phyloP scores from a whole-genome alignment of 2,113 vertebrate species.

The Eretmochelys imbricata region DNA sequence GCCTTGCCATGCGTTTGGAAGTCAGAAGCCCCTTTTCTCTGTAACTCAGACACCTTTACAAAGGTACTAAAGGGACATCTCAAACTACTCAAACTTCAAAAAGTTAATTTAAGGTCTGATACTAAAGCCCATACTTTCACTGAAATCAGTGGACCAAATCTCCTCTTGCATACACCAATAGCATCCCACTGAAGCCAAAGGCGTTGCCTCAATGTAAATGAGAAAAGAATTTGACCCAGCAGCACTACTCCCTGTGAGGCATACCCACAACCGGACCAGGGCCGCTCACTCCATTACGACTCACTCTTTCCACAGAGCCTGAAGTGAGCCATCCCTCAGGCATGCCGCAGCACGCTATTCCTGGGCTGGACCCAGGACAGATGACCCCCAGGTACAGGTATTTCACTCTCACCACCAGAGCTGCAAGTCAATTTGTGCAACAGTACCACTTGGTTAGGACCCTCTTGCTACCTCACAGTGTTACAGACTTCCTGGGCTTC shows the following conservation, averaged over 20 bases:
- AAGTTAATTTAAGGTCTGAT: constrained; percentile 54
- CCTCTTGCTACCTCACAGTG: background rate
- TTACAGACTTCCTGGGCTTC: background rate
- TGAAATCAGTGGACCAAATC: constrained; percentile 59
- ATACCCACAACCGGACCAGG: background rate
- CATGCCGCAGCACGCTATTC: no score
- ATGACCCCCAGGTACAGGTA: background rate
- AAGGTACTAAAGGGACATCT: background rate
- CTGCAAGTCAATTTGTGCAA: background rate
- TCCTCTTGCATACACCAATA: constrained; percentile 37
- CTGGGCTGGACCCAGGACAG: background rate
- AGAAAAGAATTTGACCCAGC: constrained; percentile 13
- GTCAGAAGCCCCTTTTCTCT: background rate
- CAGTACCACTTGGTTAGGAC: background rate
- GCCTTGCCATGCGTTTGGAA: background rate
- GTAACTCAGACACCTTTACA: background rate
- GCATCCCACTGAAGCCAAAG: constrained; percentile 50
- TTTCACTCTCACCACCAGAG: background rate
- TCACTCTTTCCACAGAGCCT: background rate
- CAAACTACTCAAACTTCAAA: constrained; percentile 20
- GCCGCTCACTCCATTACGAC: background rate
- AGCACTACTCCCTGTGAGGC: background rate
- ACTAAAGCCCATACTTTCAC: constrained; percentile 30
- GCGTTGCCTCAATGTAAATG: background rate
- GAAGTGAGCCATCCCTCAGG: background rate